Conservation (phyloP, 2,797 vertebrate genomes). For the Phoebastria nigripes region DNA sequence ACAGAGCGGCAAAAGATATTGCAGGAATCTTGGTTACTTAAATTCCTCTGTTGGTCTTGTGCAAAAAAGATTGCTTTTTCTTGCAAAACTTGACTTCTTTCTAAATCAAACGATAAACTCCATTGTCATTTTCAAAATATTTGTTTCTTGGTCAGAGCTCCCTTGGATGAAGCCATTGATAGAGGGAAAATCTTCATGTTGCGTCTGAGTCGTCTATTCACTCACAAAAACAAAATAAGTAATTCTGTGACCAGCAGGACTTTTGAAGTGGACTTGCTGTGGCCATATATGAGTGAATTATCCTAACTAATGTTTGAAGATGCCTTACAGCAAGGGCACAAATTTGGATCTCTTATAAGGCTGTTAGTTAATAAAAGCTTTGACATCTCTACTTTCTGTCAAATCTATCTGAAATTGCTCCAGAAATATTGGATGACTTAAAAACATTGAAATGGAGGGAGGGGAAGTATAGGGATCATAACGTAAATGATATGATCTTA, state of each 20-base stretch:
- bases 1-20: background rate
- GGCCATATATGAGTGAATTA: background rate
- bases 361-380: background rate
- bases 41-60: background rate
- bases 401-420: background rate
- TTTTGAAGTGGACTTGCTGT: background rate
- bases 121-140: background rate
- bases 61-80: background rate
- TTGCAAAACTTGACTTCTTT: background rate
- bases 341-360: background rate
- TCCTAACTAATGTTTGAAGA: background rate
- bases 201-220: background rate
- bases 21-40: background rate
- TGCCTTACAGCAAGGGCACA: background rate
- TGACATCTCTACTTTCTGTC: background rate
- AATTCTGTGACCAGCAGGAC: background rate
- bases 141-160: background rate
- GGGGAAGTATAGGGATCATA: background rate
- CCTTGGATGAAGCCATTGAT: background rate
- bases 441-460: background rate
- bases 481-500: background rate
- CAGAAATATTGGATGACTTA: background rate
- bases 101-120: background rate
- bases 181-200: background rate
- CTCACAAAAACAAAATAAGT: background rate